These are phyloP conservation scores for Tamias sibiricus DNA, from an alignment of 2,113 vertebrate species.

Conservation along the genomic window DNA sequence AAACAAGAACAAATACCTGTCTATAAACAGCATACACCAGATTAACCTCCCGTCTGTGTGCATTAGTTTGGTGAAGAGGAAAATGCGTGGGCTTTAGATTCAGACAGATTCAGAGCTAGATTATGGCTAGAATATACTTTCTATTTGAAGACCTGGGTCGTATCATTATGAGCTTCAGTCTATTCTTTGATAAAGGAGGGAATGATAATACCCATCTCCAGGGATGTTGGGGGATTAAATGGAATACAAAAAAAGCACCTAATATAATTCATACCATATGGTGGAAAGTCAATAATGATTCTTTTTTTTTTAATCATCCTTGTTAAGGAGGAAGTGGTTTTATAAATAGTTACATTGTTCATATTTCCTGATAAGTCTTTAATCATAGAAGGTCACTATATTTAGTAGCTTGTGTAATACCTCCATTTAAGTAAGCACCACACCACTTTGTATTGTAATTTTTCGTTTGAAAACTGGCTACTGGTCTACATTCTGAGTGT, in stretches of 20 bases:
- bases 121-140: not conserved
- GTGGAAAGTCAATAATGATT: not conserved
- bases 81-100: not conserved
- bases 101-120: not conserved
- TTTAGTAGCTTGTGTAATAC: not conserved
- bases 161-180: not conserved
- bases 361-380: not conserved
- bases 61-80: not conserved
- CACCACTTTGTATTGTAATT: not conserved
- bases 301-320: not conserved
- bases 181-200: not conserved
- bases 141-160: not conserved
- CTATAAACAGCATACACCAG: no score
- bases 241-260: not conserved
- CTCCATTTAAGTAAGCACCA: not conserved
- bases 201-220: not conserved
- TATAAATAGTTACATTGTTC: not conserved
- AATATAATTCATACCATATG: not conserved
- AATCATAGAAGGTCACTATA: not conserved
- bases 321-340: slow-evolving; percentile 40
- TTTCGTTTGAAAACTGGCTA: not conserved
- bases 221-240: not conserved
- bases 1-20: not conserved
- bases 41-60: not conserved
- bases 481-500: not conserved